Evolutionary conservation across 2,797 vertebrate species (phyloP).

Genomic region (Ispidina picta): DNA sequence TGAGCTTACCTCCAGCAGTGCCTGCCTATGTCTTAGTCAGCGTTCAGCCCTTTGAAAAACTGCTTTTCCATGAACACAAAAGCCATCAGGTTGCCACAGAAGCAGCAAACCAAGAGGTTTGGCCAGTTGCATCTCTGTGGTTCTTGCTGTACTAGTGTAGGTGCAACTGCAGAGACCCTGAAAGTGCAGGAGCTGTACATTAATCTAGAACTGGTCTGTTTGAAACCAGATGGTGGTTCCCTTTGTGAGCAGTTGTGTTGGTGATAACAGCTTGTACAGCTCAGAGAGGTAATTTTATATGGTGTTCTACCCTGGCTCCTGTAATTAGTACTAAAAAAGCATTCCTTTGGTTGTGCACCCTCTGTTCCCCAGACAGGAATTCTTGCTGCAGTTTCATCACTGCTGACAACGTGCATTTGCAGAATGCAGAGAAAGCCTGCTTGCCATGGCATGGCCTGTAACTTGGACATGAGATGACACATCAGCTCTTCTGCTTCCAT

Average conservation of each 20-base stretch:
- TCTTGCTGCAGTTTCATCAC: too few species aligned
- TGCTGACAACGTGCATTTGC: too few species aligned
- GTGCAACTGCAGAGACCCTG: not conserved
- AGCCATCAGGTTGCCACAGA: not conserved
- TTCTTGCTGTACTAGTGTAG: not conserved
- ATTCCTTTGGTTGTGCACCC: not conserved
- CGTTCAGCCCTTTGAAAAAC: not conserved
- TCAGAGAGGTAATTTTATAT: not conserved
- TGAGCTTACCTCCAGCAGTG: not conserved
- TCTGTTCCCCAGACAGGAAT: too few species aligned
- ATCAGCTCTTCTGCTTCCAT: too few species aligned
- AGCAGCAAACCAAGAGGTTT: not conserved
- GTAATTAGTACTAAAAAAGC: not conserved
- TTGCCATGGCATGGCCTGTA: too few species aligned
- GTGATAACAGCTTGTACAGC: not conserved
- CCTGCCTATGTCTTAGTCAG: conserved; percentile 22
- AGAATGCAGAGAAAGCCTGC: too few species aligned
- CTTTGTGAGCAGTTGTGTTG: not conserved
- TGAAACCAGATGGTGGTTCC: not conserved
- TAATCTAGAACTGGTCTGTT: not conserved
- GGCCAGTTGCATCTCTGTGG: not conserved
- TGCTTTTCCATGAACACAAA: not conserved
- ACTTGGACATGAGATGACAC: too few species aligned
- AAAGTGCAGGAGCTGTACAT: not conserved
- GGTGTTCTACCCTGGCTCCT: not conserved